Conservation (phyloP, 2,888 invertebrate species). For the Lycocerus yunnanus region DNA sequence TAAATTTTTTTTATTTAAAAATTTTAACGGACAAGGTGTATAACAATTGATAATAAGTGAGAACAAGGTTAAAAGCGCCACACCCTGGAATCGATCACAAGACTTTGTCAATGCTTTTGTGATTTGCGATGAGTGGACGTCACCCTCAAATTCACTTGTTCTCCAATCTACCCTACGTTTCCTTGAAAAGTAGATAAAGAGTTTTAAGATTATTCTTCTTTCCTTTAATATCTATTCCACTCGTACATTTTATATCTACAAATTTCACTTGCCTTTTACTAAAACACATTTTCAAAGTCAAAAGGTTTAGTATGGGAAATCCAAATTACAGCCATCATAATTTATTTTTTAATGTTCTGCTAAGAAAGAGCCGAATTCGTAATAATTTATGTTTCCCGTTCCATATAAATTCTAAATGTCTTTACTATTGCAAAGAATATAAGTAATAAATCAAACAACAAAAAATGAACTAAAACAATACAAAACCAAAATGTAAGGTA, state of each 20-base stretch:
- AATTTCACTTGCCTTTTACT: neutral
- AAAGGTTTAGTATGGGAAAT: neutral
- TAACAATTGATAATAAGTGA: constrained; percentile 38
- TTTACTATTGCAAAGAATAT: constrained; percentile 17
- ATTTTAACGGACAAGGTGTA: constrained; percentile 20
- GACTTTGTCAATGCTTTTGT: constrained; percentile 35
- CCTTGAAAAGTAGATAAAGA: constrained; percentile 20
- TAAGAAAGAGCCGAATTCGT: neutral
- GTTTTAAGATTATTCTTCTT: constrained; percentile 13
- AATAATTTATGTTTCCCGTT: constrained; percentile 15
- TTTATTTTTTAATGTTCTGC: neutral
- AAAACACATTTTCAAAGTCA: neutral
- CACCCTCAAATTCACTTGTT: constrained; percentile 19
- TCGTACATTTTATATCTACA: constrained; percentile 8
- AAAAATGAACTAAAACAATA: constrained; percentile 20
- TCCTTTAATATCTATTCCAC: constrained; percentile 14
- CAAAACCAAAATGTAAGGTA: constrained; percentile 13
- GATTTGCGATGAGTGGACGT: constrained; percentile 37
- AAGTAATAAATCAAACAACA: constrained; percentile 17
- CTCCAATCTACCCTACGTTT: constrained; percentile 13
- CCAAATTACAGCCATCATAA: neutral
- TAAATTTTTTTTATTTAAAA: neutral
- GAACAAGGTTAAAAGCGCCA: constrained; percentile 37
- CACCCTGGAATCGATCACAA: constrained; percentile 41
- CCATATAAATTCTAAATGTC: constrained; percentile 13